These are phyloP conservation scores for Raja brachyura DNA, from an alignment of 2,113 vertebrate genomes.

Conservation along the genomic window DNA sequence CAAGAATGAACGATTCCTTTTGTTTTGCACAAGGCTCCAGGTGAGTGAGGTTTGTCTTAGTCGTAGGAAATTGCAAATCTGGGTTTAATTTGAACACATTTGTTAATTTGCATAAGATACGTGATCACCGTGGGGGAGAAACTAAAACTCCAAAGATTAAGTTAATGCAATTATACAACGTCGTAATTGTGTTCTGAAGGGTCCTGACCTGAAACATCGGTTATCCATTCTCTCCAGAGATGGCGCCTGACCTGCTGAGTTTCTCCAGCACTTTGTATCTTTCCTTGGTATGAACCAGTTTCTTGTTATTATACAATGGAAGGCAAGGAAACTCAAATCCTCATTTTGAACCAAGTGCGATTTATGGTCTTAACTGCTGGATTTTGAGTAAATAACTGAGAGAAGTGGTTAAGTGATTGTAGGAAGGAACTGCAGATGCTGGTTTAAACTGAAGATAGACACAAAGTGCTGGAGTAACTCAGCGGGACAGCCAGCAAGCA, in stretches of 20 bases:
- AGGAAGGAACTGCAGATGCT: too few relatives aligned
- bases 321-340: neutral
- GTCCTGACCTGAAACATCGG: too few relatives aligned
- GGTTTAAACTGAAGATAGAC: too few relatives aligned
- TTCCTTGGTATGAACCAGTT: too few relatives aligned
- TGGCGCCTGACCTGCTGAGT: too few relatives aligned
- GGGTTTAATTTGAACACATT: slow-evolving; percentile 12
- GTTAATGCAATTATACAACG: slow-evolving; percentile 19
- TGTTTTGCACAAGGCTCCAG: neutral
- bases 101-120: slow-evolving; percentile 8
- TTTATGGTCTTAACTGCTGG: neutral
- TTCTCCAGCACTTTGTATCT: too few relatives aligned
- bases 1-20: neutral
- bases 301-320: neutral
- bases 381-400: neutral
- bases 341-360: neutral
- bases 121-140: neutral
- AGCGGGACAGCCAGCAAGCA: too few relatives aligned
- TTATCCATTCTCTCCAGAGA: too few relatives aligned
- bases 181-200: neutral
- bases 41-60: neutral
- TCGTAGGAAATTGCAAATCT: neutral
- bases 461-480: too few relatives aligned
- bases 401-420: neutral
- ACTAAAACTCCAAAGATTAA: neutral